Base-by-base conservation (phyloP, 2,113 vertebrate species). In the Chaetura pelagica region DNA sequence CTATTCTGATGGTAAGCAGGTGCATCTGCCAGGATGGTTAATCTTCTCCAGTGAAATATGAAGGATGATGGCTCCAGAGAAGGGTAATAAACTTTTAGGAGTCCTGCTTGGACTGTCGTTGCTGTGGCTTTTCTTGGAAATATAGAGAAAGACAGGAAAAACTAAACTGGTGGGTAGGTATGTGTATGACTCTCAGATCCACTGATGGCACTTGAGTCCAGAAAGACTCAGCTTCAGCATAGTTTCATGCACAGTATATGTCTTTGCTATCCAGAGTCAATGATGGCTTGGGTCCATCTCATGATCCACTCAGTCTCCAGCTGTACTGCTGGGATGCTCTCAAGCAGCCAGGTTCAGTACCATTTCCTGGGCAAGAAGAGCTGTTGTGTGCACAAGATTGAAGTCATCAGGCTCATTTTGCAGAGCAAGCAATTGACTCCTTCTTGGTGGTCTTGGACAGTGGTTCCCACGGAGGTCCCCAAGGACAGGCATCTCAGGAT, bases 341-440 rank as follows among this genome's bases (percentile, higher is more conserved):
- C 23, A 52, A 26, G 9, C 5, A 71, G 20, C 32, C 78, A 48
- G 2, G 1, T 1, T 80, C 24, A 14, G 44, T 49, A 22, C 58
- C 49, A 49, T 32, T 54, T 38, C 38, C 23, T 66, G 44, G 38
- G 61, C 57, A 89, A 24, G 38, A 13, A 26, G 10, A 77, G 11
- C 44, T 87, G 48, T 55, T 4, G 1, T 0, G 0, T 52, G 23
- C 58, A 64, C 44, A 77, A 61, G 40, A 71, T 22, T 5, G 1
- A 77, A 79, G 35, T 30, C 59, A 52, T 34, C 46, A 48, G 3
- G 2, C 30, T 72, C 35, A 3, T 54, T 71, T 27, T 71, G n/a
- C 61, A 77, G n/a, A 55, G 27, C 51, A 76, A 58, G 26, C 14
- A 34, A 6, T 40, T 54, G 3, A 29, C 34, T 80, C 29, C 32